Conservation (phyloP, 2,113 vertebrate species). For the Silurus meridionalis region DNA sequence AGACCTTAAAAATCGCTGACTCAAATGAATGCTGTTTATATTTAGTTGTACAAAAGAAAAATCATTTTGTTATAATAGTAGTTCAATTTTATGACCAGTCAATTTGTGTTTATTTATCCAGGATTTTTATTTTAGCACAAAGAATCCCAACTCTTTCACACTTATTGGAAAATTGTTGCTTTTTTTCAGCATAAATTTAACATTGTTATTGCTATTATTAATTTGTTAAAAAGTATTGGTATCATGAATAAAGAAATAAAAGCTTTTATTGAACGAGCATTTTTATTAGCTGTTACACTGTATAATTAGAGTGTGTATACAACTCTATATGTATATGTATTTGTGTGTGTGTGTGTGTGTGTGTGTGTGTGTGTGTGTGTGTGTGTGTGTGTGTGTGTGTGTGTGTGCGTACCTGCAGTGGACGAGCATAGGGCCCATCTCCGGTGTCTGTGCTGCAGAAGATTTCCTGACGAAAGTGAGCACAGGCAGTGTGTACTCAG, state of each 20-base stretch:
- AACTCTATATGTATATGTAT: background rate
- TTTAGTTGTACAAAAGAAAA: background rate
- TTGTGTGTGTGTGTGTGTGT: background rate
- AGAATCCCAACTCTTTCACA: background rate
- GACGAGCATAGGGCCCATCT: conserved; percentile 88
- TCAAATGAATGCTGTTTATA: background rate
- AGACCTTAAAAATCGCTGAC: too few species aligned
- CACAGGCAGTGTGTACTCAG: conserved; percentile 88
- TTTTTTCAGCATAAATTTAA: background rate
- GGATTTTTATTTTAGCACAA: background rate
- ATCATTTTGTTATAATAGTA: background rate
- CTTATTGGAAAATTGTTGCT: background rate
- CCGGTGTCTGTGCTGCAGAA: conserved; percentile 76
- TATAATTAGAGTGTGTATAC: too few species aligned
- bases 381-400: background rate
- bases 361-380: background rate
- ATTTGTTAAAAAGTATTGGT: background rate
- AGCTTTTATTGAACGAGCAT: background rate
- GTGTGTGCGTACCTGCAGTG: conserved; percentile 84
- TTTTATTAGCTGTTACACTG: background rate
- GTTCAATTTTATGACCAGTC: background rate
- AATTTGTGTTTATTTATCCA: background rate
- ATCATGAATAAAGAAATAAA: background rate
- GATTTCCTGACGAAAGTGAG: conserved; percentile 91
- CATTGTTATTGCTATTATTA: background rate